These are phyloP conservation scores for Protonibea diacanthus DNA, from an alignment of 2,797 vertebrate genomes.

Conservation along the genomic window DNA sequence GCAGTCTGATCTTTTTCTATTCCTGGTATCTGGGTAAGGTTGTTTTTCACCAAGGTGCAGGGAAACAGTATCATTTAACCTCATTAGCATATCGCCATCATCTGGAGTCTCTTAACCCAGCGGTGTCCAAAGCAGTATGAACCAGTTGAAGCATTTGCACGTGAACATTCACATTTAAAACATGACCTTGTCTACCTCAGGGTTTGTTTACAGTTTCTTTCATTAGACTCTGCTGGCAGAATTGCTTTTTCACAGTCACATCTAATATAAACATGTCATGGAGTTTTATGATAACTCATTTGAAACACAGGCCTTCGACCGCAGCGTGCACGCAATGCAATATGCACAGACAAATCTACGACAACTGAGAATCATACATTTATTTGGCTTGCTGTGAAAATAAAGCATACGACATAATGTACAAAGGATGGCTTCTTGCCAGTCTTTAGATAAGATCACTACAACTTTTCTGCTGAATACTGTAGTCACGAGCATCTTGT, in stretches of 20 bases:
- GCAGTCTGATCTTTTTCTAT: background rate
- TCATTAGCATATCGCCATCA: background rate
- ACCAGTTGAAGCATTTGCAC: slow-evolving; percentile 1
- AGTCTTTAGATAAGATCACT: slow-evolving; percentile 6
- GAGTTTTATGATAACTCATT: background rate
- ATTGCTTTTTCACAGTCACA: background rate
- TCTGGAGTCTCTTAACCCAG: background rate
- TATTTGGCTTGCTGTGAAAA: slow-evolving; percentile 41
- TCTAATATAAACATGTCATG: background rate
- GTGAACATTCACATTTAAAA: background rate
- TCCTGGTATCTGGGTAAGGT: background rate
- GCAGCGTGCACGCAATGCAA: background rate
- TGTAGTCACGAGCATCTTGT: background rate
- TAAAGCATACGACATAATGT: slow-evolving; percentile 17
- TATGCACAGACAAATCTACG: slow-evolving; percentile 19
- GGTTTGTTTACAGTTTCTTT: background rate
- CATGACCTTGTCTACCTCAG: background rate
- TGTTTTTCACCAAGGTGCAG: background rate
- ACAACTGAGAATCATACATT: slow-evolving; percentile 38
- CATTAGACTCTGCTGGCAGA: background rate
- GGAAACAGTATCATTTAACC: background rate
- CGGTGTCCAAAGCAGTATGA: background rate
- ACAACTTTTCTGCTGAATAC: slow-evolving; percentile 11
- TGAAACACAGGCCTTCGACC: background rate
- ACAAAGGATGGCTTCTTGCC: background rate